Evolutionary conservation across 2,797 vertebrate species (phyloP), one percentile per base, ranked within the genome.

Genomic region (Tachyglossus aculeatus): DNA sequence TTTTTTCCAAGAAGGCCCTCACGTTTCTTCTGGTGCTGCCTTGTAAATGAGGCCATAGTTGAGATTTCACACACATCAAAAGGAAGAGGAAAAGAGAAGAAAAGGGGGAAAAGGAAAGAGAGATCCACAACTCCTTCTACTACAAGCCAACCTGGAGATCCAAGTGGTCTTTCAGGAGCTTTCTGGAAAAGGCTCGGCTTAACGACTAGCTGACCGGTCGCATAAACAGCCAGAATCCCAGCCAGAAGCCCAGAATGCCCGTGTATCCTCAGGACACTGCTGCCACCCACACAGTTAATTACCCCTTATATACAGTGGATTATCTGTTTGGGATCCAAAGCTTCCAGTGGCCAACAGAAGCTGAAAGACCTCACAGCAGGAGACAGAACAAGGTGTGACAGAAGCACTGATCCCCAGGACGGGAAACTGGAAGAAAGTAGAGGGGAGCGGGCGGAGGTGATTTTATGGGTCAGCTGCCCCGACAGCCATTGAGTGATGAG

Each of bases 281-380:
- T 72, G 22, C 84, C 78, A 73, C 80, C 89, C 59, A 68, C 87
- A 0, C 81, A 37, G 79, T 47, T 88, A 88, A 90, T 86, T 86
- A 88, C 53, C 54, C 69, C 78, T 71, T 41, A 18, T 22, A 63
- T 54, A 44, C 4, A 0, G 21, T 77, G 70, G 63, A 64, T 40
- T 81, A 86, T 63, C 80, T 56, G 38, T 44, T 84, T 79, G 87
- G 73, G 64, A 85, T 82, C 82, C 77, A 68, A 80, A 77, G 69
- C 71, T 76, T 89, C 82, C 84, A 11, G 2, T n/a, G 10, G 66
- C 78, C 70, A 80, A 55, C 78, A 83, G 80, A 86, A 72, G 85
- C 88, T 83, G 19, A 32, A 89, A 86, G 82, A 75, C 67, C 27
- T 1, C 69, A 59, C 74, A 67, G 74, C 69, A 67, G 57, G 4